These are phyloP conservation scores for Drosophila meridiana DNA, from an alignment of 2,888 invertebrate genomes.

Conservation along the genomic window DNA sequence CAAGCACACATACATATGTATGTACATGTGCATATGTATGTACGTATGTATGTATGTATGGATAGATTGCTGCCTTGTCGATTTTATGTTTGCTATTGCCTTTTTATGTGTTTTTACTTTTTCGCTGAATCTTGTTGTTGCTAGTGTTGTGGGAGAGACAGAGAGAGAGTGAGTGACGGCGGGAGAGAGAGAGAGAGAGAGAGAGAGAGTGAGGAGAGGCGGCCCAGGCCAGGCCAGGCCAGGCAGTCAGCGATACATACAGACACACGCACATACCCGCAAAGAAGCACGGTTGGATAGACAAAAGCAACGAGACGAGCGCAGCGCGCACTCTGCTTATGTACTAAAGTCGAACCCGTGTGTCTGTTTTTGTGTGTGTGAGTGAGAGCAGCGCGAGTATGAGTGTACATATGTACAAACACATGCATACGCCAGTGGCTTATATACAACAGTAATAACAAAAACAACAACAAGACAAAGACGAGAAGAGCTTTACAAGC, in stretches of 20 bases:
- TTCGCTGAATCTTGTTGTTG: conserved; percentile 40
- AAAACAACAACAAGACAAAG: conserved; percentile 44
- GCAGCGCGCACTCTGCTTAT: conserved; percentile 55
- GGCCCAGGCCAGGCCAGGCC: conserved; percentile 33
- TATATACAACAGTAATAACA: conserved; percentile 46
- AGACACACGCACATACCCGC: conserved; percentile 18
- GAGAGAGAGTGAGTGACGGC: conserved; percentile 6
- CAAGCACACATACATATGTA: conserved; percentile 8
- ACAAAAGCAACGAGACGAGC: conserved; percentile 67
- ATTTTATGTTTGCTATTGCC: conserved; percentile 45
- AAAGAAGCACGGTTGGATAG: conserved; percentile 72
- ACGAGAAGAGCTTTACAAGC: conserved; percentile 53
- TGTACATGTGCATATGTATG: neutral
- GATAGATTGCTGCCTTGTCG: conserved; percentile 67
- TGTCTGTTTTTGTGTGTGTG: conserved; percentile 16
- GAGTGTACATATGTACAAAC: conserved; percentile 22
- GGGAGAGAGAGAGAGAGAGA: conserved; percentile 18
- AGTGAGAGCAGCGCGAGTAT: conserved; percentile 33
- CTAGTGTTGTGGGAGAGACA: conserved; percentile 20
- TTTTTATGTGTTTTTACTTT: conserved; percentile 48
- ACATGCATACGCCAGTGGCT: conserved; percentile 23
- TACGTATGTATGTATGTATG: conserved; percentile 28
- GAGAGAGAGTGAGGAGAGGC: conserved; percentile 22
- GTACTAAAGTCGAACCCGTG: conserved; percentile 68
- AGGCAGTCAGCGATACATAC: conserved; percentile 27